Evolutionary conservation across 2,113 vertebrate genomes (phyloP), one percentile per base, ranked within the genome.

Genomic region (Scartelaos histophorus): DNA sequence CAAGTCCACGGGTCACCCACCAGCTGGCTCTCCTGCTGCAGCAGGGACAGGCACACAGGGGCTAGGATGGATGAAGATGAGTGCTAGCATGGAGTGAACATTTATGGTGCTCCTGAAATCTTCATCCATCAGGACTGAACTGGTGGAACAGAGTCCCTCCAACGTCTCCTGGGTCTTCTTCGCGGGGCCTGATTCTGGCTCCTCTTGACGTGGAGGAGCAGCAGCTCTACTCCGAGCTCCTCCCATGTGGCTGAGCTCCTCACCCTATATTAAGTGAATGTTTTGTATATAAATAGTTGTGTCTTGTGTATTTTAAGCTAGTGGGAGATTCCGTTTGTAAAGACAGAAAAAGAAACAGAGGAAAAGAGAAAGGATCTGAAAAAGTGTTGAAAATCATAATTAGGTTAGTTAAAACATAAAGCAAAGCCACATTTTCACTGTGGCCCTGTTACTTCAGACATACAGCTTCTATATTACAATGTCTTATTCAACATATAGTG

Each of bases 11-110:
- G 84, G 90, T 90, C 90, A 89, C 22, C 51, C 73, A 80, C 72
- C 84, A 87, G 88, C 83, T 76, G 76, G 85, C 65, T 3, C 7
- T 81, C 74, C 75, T 71, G 76, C 72, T 68, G 69, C 47, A 71
- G 79, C 69, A 66, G 34, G 69, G 49, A 25, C 74, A 24, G 73
- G 29, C 53, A 75, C 65, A 70, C 49, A 9, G 72, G 67, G 22
- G 22, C 75, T 67, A 73, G 79, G 75, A 70, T 1, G 45, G 82
- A 91, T 91, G 79, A 89, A 90, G 84, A 54, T 90, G 89, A 85
- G 70, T 70, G 80, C 84, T 85, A 78, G 82, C 86, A 85, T 82
- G 84, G 84, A 83, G 87, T 84, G 74, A 67, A 87, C 78, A 83
- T 87, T 85, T 83, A 88, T 88, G 76, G 78, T 46, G 16, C 43